Base-by-base conservation (phyloP, 2,888 invertebrate species). In the Leptopilina drosophilae region DNA sequence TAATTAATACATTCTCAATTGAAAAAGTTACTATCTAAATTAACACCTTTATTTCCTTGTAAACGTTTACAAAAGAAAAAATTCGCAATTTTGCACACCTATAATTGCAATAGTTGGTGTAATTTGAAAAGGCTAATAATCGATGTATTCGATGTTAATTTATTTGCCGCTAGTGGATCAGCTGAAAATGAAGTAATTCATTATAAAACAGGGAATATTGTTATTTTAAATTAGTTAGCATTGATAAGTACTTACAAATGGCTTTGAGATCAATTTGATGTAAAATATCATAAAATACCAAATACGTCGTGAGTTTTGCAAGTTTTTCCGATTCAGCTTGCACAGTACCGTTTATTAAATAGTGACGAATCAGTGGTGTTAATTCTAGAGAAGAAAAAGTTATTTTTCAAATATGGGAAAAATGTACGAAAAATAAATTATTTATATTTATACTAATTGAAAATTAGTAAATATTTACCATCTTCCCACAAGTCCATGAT, bases 261-360 rank as follows among this genome's bases (percentile, higher is more conserved):
- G 82, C 75, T 73, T 87, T 82, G 14, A 83, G 87, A 79, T 92
- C 84, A 5, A 90, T 89, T 53, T 91, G 91, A 81, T 90, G 93
- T 0, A 94, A 94, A 81, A 95, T 89, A 86, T 94, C 94, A 85
- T 94, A 93, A 86, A 93, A 95, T 64, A 93, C 93, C 2, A 94
- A 88, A 83, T 93, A 95, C 0, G 93, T 92, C 7, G 93, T 92
- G 20, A 95, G 87, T 77, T 93, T 93, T 78, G 91, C 91, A 78
- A 93, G 90, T 1, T 90, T 78, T 0, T 88, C 90, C 0, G 90
- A 89, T 26, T 92, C 93, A 59, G 90, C 92, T 0, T 87, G 82
- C 42, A 93, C 92, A 40, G 92, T 84, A 0, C 93, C 93, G n/a
- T 89, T 90, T 8, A 82, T 85, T 11, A 95, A 82, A 83, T 94